Percentiles rank a stretch among this genome's conserved stretches.
Evolutionary conservation across 2,888 invertebrate genomes (phyloP).

Genomic region (Exephanes ischioxanthus): DNA sequence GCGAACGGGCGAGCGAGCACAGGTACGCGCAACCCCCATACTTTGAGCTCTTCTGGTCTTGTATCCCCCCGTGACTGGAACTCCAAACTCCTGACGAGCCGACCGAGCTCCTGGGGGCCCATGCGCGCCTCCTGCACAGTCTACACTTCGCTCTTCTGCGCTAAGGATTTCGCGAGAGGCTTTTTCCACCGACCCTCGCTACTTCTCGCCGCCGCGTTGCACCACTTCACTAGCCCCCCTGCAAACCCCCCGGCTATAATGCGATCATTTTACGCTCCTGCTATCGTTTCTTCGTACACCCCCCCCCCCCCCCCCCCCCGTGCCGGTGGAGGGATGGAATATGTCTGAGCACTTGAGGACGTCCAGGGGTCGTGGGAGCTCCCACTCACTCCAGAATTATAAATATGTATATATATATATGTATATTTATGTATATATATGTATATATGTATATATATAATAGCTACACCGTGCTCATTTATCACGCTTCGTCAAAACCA

Average conservation of each 20-base stretch:
- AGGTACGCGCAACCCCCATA: slow-evolving; percentile 15
- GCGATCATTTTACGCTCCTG: slow-evolving; percentile 72
- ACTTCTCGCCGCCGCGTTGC: slow-evolving; percentile 16
- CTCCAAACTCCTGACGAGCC: slow-evolving; percentile 17
- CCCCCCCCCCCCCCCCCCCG: slow-evolving; percentile 57
- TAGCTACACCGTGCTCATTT: slow-evolving; percentile 57
- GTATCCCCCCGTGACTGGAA: slow-evolving; percentile 8
- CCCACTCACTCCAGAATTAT: slow-evolving; percentile 20
- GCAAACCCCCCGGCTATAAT: not conserved
- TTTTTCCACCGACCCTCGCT: slow-evolving; percentile 29
- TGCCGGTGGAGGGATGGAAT: slow-evolving; percentile 57
- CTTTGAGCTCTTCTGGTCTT: slow-evolving; percentile 8
- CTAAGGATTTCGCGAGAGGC: slow-evolving; percentile 43
- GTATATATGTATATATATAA: slow-evolving; percentile 19
- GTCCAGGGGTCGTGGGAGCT: slow-evolving; percentile 51
- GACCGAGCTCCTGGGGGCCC: slow-evolving; percentile 2
- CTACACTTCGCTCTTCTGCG: slow-evolving; percentile 39
- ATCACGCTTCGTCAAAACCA: slow-evolving; percentile 70
- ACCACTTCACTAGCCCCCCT: slow-evolving; percentile 1
- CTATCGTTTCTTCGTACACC: slow-evolving; percentile 13
- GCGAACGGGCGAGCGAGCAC: slow-evolving; percentile 11
- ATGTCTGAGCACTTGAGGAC: slow-evolving; percentile 54
- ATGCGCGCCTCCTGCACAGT: slow-evolving; percentile 3
- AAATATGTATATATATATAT: slow-evolving; percentile 14
- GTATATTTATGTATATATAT: slow-evolving; percentile 9